Percentiles rank a stretch among this genome's conserved stretches.
phyloP scores from a whole-genome alignment of 2,797 vertebrate genomes.

The Pseudomugil gertrudae region DNA sequence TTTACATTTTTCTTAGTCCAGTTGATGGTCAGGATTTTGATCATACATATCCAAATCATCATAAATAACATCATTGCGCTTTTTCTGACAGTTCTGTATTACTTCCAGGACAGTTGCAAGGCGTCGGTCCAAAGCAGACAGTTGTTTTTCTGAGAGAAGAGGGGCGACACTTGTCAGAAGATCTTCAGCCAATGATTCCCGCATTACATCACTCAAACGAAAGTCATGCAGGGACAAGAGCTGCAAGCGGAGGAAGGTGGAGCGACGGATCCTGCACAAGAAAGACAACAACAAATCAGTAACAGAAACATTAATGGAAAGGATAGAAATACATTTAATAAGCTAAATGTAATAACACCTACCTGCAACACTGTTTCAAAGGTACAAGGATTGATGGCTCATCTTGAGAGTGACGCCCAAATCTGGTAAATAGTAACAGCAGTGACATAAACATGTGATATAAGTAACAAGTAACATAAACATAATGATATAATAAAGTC shows the following conservation, averaged over 20 bases:
- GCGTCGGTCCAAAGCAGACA: constrained; percentile 89
- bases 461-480: not conserved
- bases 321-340: too few relatives aligned
- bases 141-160: constrained; percentile 85
- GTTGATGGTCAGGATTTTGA: constrained; percentile 1
- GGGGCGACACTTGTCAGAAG: constrained; percentile 79
- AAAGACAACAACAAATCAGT: fast-evolving
- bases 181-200: constrained; percentile 86
- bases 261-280: constrained; percentile 85
- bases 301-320: too few relatives aligned
- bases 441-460: too few relatives aligned
- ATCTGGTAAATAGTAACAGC: constrained; percentile 77
- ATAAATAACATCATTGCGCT: constrained; percentile 56
- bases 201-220: constrained; percentile 88
- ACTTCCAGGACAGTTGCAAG: constrained; percentile 83
- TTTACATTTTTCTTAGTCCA: not conserved
- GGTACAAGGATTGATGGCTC: constrained; percentile 91
- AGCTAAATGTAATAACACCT: constrained; percentile 21
- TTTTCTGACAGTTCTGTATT: constrained; percentile 79
- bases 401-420: constrained; percentile 91
- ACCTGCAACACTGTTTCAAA: constrained; percentile 94
- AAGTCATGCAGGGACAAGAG: constrained; percentile 86
- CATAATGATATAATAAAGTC: too few relatives aligned
- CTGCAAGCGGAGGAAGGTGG: constrained; percentile 88
- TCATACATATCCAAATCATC: constrained; percentile 55